Base-by-base conservation (phyloP, 2,888 invertebrate species). In the Lacanobia oleracea region DNA sequence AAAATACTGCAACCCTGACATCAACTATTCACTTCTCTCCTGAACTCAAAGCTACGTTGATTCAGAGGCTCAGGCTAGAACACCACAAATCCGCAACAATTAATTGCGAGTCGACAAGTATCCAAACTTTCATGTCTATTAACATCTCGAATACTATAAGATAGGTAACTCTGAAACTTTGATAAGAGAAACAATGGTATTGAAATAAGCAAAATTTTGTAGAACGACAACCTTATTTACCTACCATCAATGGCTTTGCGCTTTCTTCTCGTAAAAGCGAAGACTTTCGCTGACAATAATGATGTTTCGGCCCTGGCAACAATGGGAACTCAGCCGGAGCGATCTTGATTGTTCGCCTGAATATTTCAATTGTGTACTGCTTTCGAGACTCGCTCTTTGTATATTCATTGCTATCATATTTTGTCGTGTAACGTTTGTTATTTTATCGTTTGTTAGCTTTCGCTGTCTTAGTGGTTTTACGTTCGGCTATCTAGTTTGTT, bases 241-340 rank as follows among this genome's bases (percentile, higher is more conserved):
- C 88, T 88, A 88, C 87, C 88, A 88, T 89, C 88, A 88, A 88
- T 88, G 88, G 88, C 87, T 91, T 90, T 88, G 89, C 92, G 91
- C 91, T 93, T 93, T 93, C 92, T 92, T 92, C 88, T 89, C 87
- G 83, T 86, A 90, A 88, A 89, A 85, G 87, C 87, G 84, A 86
- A 89, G 90, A 92, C 91, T 92, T 91, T 92, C 90, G 87, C 90
- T 87, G 90, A 89, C 90, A 89, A 91, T 91, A 91, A 92, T 91
- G 91, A 92, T 91, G 92, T 92, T 90, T 90, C 88, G 89, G 87
- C 86, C 87, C 86, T 86, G 81, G 82, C 84, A 90, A 90, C 90
- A 89, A 89, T 89, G 87, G 87, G 87, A 90, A 88, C 90, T 86
- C 86, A 83, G 87, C 80, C 86, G 85, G 86, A 88, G 87, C 89